These are phyloP conservation scores for Nerophis ophidion DNA, from an alignment of 2,113 vertebrate species.

Conservation along the genomic window DNA sequence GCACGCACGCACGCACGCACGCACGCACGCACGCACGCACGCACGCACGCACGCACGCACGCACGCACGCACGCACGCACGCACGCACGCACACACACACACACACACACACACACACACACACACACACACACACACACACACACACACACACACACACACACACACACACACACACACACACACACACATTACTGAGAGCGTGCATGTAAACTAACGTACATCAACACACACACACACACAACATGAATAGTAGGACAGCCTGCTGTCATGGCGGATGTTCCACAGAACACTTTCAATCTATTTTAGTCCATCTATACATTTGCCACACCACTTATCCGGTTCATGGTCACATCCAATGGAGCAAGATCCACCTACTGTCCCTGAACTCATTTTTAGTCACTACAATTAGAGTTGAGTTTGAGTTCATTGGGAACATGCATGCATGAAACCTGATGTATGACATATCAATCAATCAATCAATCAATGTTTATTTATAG, in stretches of 20 bases:
- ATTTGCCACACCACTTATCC: neutral
- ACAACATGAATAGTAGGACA: neutral
- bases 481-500: too few relatives aligned
- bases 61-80: neutral
- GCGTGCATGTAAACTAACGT: neutral
- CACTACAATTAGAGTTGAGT: too few relatives aligned
- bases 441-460: too few relatives aligned
- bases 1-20: neutral
- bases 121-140: neutral
- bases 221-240: neutral
- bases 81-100: conserved; percentile 4
- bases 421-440: too few relatives aligned
- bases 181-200: neutral
- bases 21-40: neutral
- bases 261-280: conserved; percentile 9
- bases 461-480: too few relatives aligned
- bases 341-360: too few relatives aligned
- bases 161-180: neutral
- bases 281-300: neutral
- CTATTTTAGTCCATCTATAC: neutral
- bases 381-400: too few relatives aligned
- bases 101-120: neutral
- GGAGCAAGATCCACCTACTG: too few relatives aligned
- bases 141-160: neutral
- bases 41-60: neutral